These are phyloP conservation scores for Sinocyclocheilus maitianheensis DNA, from an alignment of 2,113 vertebrate genomes.

Conservation along the genomic window DNA sequence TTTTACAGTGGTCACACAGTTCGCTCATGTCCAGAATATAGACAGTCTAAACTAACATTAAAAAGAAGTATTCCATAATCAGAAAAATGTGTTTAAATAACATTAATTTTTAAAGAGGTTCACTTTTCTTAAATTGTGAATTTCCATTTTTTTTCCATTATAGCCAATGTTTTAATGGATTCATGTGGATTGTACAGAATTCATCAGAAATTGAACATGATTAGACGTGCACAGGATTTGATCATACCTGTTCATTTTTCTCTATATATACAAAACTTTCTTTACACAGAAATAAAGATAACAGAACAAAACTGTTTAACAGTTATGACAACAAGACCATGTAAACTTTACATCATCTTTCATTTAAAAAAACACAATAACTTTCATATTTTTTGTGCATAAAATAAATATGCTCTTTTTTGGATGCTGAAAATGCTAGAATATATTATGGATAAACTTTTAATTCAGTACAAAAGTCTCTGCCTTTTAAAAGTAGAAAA, in stretches of 20 bases:
- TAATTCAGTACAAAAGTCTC: slow-evolving; percentile 72
- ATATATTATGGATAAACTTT: slow-evolving; percentile 74
- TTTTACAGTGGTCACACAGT: slow-evolving; percentile 35
- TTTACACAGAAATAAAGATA: slow-evolving; percentile 67
- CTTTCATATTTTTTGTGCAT: slow-evolving; percentile 66
- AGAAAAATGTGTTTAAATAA: slow-evolving; percentile 16
- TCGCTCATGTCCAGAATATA: neutral
- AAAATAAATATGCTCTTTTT: slow-evolving; percentile 79
- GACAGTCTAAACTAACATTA: neutral
- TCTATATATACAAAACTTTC: slow-evolving; percentile 56
- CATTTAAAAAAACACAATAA: slow-evolving; percentile 56
- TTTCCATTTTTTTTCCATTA: slow-evolving; percentile 2
- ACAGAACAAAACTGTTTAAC: slow-evolving; percentile 65
- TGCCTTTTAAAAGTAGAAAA: slow-evolving; percentile 44
- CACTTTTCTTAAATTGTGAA: neutral
- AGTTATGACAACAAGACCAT: slow-evolving; percentile 66
- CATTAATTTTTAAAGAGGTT: neutral
- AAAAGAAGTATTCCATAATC: neutral
- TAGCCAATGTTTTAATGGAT: no score
- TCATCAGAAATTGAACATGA: no score
- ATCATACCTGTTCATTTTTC: no score
- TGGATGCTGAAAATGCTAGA: slow-evolving; percentile 68
- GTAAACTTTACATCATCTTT: slow-evolving; percentile 65
- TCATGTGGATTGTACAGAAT: no score
- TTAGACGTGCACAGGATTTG: no score